Evolutionary conservation across 2,797 vertebrate species (phyloP).

Genomic region (Myiothlypis coronata): DNA sequence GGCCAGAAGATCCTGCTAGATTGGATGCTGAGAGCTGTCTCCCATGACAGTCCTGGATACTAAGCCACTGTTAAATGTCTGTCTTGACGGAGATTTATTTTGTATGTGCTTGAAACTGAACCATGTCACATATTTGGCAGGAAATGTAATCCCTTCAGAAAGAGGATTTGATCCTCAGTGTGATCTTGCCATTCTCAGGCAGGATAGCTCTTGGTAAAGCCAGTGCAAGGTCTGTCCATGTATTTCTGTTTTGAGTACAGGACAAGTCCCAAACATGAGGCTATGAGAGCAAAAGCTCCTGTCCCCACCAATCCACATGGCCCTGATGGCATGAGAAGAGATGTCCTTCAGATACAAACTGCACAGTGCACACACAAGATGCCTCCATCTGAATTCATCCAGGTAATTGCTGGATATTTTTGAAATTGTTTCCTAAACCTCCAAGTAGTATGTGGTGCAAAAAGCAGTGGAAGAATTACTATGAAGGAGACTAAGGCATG

Average conservation of each 20-base stretch:
- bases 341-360: neutral
- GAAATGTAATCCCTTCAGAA: constrained; percentile 45
- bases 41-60: neutral
- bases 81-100: constrained; percentile 28
- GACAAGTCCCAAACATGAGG: neutral
- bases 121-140: constrained; percentile 43
- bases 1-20: neutral
- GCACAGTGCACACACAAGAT: neutral
- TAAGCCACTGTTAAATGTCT: constrained; percentile 38
- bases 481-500: neutral
- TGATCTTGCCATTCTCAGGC: constrained; percentile 5
- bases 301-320: neutral
- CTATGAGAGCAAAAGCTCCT: neutral
- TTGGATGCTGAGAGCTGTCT: neutral
- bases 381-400: neutral
- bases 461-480: neutral
- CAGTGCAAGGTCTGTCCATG: neutral
- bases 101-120: constrained; percentile 22
- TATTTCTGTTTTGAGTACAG: neutral
- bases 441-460: neutral
- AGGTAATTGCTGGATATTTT: neutral
- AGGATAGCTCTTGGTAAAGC: neutral
- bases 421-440: neutral
- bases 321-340: neutral
- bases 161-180: constrained; percentile 26